Evolutionary conservation across 2,113 vertebrate genomes (phyloP), one percentile per base, ranked within the genome.

Genomic region (Rissa tridactyla): DNA sequence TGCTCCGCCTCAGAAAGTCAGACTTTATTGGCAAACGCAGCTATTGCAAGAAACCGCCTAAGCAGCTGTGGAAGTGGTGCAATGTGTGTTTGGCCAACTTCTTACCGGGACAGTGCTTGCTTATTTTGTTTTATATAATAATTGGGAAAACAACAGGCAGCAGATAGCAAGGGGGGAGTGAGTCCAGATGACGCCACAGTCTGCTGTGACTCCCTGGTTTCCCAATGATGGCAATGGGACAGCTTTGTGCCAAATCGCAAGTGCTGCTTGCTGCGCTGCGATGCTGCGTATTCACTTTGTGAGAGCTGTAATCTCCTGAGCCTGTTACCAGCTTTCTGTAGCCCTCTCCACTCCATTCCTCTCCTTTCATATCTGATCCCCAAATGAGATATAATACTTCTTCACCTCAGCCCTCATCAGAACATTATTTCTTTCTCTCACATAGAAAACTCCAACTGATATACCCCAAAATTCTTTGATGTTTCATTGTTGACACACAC

Each of bases 1-100:
- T 82, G 91, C 61, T 84, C 55, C 0, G 0, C 34, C 81, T 85
- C 3, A 0, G 57, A 75, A 91, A 95, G 83, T 34, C 73, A 75
- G 84, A 68, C 36, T 49, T 94, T 22, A 72, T 10, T 82, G 78
- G 75, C 49, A 96, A 94, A 87, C 36, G 10, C 0, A 23, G 38
- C 38, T 47, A 42, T 57, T 82, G 51, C 78, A 94, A 91, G 69
- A 44, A 89, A 95, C 40, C 20, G 15, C 78, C 40, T 65, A 40
- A 94, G 92, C 90, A 92, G 62, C 70, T 94, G 75, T 72, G 66
- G 54, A 80, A 94, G 78, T 61, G 84, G 23, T 77, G 73, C 86
- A 86, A 84, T 4, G 13, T 27, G 30, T 44, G 57, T 40, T 95
- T 65, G 84, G 73, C 49, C 84, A 79, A 13, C 36, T 87, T 72